Base-by-base conservation (phyloP, 2,797 vertebrate genomes). In the Xerus rutilus region DNA sequence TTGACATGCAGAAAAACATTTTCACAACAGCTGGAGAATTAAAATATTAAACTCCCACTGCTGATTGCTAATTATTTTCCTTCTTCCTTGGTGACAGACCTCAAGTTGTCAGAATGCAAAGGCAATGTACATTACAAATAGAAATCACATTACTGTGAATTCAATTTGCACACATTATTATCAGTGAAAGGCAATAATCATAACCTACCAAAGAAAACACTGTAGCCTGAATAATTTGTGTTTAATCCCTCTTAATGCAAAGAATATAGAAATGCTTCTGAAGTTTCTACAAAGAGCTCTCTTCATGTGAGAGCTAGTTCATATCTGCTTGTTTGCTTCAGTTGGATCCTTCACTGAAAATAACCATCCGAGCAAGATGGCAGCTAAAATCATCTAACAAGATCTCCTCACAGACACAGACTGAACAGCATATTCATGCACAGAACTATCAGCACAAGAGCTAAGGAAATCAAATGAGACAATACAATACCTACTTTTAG, bases 41-140 rank as follows among this genome's bases (percentile, higher is more conserved):
- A 97, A 93, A 96, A 93, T 65, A 85, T 96, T 97, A 96, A 93
- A 89, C 76, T 97, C 92, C 81, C 85, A 96, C 85, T 95, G 69
- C 59, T 96, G 89, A 93, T 93, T 97, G 85, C 92, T 98, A 96
- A 97, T 98, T 97, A 93, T 97, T 97, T 98, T 97, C 54, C 95
- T 92, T 92, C 73, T 89, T 89, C 96, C 84, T 92, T 95, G 54
- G 20, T 87, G 32, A 97, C 83, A 95, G 97, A 96, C 14, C n/a
- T 92, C 39, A 90, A 96, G 49, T 91, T 78, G 86, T 92, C 96
- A 92, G 62, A 95, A 94, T 35, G 69, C 73, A 95, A 84, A 90
- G 7, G 43, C 4, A 83, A 84, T 3, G 15, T 79, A 94, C 62
- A n/a, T 82, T 92, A 95, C 92, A 92, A 96, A 93, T 49, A 85